Base-by-base conservation (phyloP, 2,113 vertebrate genomes). In the Nettapus auritus region DNA sequence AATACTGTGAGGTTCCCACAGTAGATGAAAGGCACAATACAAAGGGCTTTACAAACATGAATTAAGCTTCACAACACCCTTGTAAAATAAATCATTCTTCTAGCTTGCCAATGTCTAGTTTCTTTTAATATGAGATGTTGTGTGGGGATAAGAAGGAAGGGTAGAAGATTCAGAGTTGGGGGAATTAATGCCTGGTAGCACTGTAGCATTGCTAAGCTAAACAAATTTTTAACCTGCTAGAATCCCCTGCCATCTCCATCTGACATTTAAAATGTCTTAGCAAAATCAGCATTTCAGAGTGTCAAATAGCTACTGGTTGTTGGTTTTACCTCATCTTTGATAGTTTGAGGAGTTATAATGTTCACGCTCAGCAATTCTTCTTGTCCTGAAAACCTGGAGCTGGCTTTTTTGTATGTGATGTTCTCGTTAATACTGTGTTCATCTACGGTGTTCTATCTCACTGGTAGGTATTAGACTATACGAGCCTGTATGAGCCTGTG, bases 31-130 rank as follows among this genome's bases (percentile, higher is more conserved):
- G 80, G 67, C 86, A 22, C 70, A 74, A 70, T 84, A 95, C 83
- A 94, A 96, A 94, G 46, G 77, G 55, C 81, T 95, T 96, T 96
- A 87, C 63, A 93, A 95, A 92, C 90, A 90, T 73, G 57, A 96
- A 76, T 92, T 96, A 96, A 85, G 77, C 86, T 86, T 93, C 44
- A 82, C 83, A 94, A 89, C 93, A 89, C 77, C 57, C 81, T 86
- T 79, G 73, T 95, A 79, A 93, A 96, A 85, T 89, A 93, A 94
- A 76, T 77, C 8, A 55, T 89, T 90, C 76, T 90, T 89, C 44
- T 92, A 62, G 74, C 67, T 90, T 92, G 57, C 48, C 69, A 69
- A 0, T 73, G 83, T 88, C 38, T 53, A 36, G 50, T 73, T 86
- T 79, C 83, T 94, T 93, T 89, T 77, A 87, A 69, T 92, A 59